Percentiles rank a stretch among this genome's conserved stretches.
These are phyloP conservation scores for Clarias macrocephalus DNA, from an alignment of 2,113 vertebrate species.

Conservation along the genomic window DNA sequence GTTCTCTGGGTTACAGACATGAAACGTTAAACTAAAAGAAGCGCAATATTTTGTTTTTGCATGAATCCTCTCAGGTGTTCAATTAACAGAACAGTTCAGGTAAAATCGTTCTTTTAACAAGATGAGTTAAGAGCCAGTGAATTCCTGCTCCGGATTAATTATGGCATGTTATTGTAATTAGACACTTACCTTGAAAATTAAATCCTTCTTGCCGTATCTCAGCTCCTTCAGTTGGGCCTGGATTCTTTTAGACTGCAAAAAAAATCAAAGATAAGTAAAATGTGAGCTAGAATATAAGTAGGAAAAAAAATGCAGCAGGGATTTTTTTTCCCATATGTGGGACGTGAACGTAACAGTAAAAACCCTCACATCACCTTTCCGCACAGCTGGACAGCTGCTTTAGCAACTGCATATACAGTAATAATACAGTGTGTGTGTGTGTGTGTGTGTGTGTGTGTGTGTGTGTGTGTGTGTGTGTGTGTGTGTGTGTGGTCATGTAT, in stretches of 20 bases:
- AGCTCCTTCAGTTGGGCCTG: constrained; percentile 98
- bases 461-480: neutral
- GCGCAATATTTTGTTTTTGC: too few relatives aligned
- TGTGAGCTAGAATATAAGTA: constrained; percentile 69
- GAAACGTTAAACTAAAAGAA: too few relatives aligned
- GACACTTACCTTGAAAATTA: constrained; percentile 95
- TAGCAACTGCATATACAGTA: constrained; percentile 20
- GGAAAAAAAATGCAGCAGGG: constrained; percentile 69
- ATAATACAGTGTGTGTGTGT: too few relatives aligned
- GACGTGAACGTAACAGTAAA: constrained; percentile 44
- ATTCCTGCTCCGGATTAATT: constrained; percentile 54
- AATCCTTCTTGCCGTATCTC: constrained; percentile 97
- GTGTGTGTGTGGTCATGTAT: neutral
- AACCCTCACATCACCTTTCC: constrained; percentile 24
- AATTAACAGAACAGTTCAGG: constrained; percentile 60
- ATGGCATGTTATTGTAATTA: constrained; percentile 57
- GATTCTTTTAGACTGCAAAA: constrained; percentile 96
- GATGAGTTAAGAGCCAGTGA: constrained; percentile 57
- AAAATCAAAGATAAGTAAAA: constrained; percentile 67
- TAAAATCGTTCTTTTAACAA: constrained; percentile 49
- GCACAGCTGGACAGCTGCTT: constrained; percentile 12
- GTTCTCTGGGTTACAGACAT: too few relatives aligned
- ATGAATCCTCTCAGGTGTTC: constrained; percentile 3
- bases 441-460: neutral
- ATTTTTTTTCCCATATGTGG: constrained; percentile 68